Evolutionary conservation across 2,797 vertebrate genomes (phyloP).

Genomic region (Onychomys torridus): DNA sequence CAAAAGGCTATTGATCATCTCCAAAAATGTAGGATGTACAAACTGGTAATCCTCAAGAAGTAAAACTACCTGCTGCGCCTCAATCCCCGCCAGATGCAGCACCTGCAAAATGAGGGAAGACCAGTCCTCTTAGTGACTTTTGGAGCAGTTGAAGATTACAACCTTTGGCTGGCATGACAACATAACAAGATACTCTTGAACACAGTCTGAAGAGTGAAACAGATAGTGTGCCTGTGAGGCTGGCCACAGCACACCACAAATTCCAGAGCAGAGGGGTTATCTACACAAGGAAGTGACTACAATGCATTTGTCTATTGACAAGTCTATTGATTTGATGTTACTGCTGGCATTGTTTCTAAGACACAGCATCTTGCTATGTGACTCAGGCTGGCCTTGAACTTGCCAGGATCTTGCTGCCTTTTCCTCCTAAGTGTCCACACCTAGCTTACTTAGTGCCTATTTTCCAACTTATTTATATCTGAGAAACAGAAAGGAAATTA

Average conservation of each 20-base stretch:
- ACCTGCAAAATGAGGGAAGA: conserved; percentile 87
- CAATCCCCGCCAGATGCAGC: conserved; percentile 95
- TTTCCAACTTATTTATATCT: background rate
- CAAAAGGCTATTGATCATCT: conserved; percentile 98
- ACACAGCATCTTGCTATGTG: background rate
- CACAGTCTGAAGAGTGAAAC: background rate
- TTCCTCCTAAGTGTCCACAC: background rate
- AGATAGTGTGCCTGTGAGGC: background rate
- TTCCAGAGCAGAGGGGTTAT: background rate
- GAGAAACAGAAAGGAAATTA: conserved; percentile 47
- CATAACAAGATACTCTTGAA: background rate
- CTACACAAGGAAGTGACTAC: background rate
- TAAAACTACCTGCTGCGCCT: conserved; percentile 95
- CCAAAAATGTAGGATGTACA: conserved; percentile 93
- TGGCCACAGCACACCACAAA: background rate
- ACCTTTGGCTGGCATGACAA: background rate
- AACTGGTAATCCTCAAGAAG: conserved; percentile 98
- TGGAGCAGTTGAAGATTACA: background rate
- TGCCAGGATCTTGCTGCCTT: background rate
- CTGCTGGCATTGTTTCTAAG: background rate
- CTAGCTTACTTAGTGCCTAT: background rate
- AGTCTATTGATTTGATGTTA: background rate
- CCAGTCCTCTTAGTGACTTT: background rate
- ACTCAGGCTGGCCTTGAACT: background rate
- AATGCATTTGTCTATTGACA: background rate